Base-by-base conservation (phyloP, 2,113 vertebrate species). In the Brienomyrus longianalis region DNA sequence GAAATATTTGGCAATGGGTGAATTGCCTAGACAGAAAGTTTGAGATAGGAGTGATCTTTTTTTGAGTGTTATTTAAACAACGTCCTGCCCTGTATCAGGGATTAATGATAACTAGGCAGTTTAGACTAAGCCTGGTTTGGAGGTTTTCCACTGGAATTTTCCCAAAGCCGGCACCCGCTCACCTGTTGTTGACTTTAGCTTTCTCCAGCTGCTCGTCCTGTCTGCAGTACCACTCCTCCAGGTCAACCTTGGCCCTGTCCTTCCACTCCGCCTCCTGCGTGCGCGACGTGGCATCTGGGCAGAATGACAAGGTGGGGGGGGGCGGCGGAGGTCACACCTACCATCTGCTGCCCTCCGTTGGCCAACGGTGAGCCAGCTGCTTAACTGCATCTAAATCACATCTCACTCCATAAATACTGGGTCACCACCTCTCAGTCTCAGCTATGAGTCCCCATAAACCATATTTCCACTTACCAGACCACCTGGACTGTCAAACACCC, bases 171-270 rank as follows among this genome's bases (percentile, higher is more conserved):
- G 45, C 4, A 1, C 47, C 2, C 23, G 21, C 93, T 95, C 96
- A 99, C 98, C 98, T 98, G 96, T 99, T 99, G 91, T 97, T 99
- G 23, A 95, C 96, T 96, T 99, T 99, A 90, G 97, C 98, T 95
- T 99, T 98, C 94, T 98, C 97, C 56, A 99, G 96, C 91, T 98
- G 97, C 92, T 99, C 98, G 0, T 99, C 97, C 95, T 99, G 98
- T 88, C 97, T 95, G 3, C 95, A 94, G 87, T 99, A 97, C 98
- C 98, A 99, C 83, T 99, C 98, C 70, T 99, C 98, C 91, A 99
- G 93, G 89, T 99, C 98, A 92, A 97, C 96, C 95, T 97, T 95
- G 47, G 98, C 98, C 84, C 98, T 99, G 84, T 98, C 97, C 92
- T 98, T 99, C 98, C 98, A 99, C 92, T 99, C 98, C 0, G 94